phyloP scores from a whole-genome alignment of 1,140 invertebrate genomes.

The Pseudomyrmex gracilis region DNA sequence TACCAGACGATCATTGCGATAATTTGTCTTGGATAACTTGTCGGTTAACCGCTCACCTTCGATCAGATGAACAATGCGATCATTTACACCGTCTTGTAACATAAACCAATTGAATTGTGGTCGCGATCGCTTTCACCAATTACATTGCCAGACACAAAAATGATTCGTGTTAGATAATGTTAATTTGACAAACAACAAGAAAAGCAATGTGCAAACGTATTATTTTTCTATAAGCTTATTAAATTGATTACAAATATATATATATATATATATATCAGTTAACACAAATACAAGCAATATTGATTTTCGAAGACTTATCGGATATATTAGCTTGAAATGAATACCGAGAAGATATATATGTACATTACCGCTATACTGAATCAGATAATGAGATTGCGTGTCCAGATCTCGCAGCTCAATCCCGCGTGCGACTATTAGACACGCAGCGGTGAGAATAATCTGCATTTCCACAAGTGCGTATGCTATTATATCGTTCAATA shows the following conservation, averaged over 20 bases:
- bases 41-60: slow-evolving; percentile 15
- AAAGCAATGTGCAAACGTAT: not conserved
- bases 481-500: slow-evolving; percentile 40
- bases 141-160: not conserved
- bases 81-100: slow-evolving; percentile 10
- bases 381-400: slow-evolving; percentile 5
- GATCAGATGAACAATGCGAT: slow-evolving; percentile 9
- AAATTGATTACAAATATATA: not conserved
- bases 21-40: not conserved
- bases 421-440: slow-evolving; percentile 25
- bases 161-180: slow-evolving; percentile 27
- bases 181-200: not conserved
- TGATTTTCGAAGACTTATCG: not conserved
- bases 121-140: slow-evolving; percentile 10
- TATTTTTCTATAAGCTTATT: too few species aligned
- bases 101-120: not conserved
- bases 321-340: not conserved
- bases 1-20: slow-evolving; percentile 7
- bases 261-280: too few species aligned
- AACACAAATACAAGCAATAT: too few species aligned
- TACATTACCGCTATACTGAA: not conserved
- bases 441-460: slow-evolving; percentile 47
- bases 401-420: slow-evolving; percentile 40
- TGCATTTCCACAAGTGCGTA: slow-evolving; percentile 46
- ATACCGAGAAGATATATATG: not conserved